These are phyloP conservation scores for Plestiodon gilberti DNA, from an alignment of 2,113 vertebrate species.

Conservation along the genomic window DNA sequence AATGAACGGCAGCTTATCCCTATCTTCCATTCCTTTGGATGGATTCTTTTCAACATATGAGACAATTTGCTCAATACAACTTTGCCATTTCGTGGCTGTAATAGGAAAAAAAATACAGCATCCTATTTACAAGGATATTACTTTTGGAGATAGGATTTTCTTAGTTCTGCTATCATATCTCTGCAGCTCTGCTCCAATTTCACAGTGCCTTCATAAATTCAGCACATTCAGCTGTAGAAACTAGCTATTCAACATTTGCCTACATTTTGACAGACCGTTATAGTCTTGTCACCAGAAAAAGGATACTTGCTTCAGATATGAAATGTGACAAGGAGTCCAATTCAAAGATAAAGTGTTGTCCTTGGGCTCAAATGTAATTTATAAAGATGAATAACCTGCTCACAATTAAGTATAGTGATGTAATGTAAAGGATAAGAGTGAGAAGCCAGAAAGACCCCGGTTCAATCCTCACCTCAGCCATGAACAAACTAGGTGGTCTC, in stretches of 20 bases:
- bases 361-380: constrained; percentile 55
- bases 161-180: constrained; percentile 30
- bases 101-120: constrained; percentile 34
- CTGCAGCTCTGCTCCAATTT: constrained; percentile 29
- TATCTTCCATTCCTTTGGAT: constrained; percentile 30
- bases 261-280: constrained; percentile 17
- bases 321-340: constrained; percentile 45
- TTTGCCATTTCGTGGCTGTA: constrained; percentile 36
- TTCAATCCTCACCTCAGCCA: not conserved
- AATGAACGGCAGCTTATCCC: constrained; percentile 23
- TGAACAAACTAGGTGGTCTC: not conserved
- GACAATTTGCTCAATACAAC: constrained; percentile 51
- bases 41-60: constrained; percentile 40
- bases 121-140: constrained; percentile 38
- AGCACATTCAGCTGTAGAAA: not conserved
- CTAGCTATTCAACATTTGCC: constrained; percentile 13
- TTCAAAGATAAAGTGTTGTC: constrained; percentile 58
- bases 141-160: constrained; percentile 51
- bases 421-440: not conserved
- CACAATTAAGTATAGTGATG: not conserved
- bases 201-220: not conserved
- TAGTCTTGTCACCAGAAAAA: not conserved
- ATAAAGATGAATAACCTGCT: constrained; percentile 43
- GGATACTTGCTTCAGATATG: not conserved
- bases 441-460: not conserved